Conservation (phyloP, 2,113 vertebrate genomes). For the Macaca nemestrina region DNA sequence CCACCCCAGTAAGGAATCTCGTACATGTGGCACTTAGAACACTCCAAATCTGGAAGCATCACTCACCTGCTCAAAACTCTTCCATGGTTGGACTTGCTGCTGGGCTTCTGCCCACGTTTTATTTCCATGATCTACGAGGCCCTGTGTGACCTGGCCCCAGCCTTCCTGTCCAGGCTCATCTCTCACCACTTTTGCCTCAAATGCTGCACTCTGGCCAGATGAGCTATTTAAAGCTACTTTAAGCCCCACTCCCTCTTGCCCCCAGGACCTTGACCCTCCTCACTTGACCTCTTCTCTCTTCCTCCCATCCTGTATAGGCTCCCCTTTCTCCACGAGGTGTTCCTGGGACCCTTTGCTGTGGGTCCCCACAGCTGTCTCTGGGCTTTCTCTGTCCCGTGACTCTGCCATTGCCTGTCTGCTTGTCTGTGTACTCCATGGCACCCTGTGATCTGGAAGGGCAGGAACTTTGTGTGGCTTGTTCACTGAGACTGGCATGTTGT, state of each 20-base stretch:
- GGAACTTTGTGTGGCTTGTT: background rate
- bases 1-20: background rate
- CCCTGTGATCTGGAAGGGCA: background rate
- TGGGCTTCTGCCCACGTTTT: background rate
- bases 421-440: accelerated
- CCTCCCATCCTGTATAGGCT: too few species aligned
- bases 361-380: background rate
- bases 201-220: background rate
- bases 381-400: background rate
- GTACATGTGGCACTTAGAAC: background rate
- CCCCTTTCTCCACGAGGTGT: background rate
- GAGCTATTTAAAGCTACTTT: background rate
- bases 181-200: background rate
- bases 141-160: background rate
- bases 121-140: background rate
- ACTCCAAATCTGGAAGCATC: background rate
- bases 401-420: background rate
- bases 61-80: background rate
- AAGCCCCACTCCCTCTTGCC: accelerated
- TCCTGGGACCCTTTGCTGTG: background rate
- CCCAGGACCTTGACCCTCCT: background rate
- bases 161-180: too few species aligned
- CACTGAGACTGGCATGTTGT: background rate
- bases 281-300: background rate
- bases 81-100: background rate